These are phyloP conservation scores for Gavialis gangeticus DNA, from an alignment of 2,113 vertebrate genomes.

Conservation along the genomic window DNA sequence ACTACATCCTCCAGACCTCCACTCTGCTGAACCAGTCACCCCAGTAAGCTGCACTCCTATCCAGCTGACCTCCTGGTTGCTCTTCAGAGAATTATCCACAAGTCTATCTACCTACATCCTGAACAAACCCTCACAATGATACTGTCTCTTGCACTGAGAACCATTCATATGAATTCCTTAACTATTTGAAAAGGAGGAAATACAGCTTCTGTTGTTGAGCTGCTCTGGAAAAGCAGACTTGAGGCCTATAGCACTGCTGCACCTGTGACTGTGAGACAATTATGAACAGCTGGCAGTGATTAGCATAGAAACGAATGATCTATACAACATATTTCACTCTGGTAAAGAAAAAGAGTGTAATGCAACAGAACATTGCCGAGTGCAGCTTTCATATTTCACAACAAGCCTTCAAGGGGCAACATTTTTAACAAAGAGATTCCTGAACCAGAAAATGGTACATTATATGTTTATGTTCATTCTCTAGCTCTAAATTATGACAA, in stretches of 20 bases:
- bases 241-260: conserved; percentile 30
- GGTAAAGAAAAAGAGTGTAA: background rate
- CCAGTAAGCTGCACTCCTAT: no score
- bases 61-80: no score
- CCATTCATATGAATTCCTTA: background rate
- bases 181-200: background rate
- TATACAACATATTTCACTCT: conserved; percentile 9
- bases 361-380: background rate
- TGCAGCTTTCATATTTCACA: background rate
- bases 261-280: conserved; percentile 42
- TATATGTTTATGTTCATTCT: background rate
- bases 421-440: background rate
- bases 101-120: no score
- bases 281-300: conserved; percentile 48
- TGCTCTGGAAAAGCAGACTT: conserved; percentile 14
- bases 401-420: background rate
- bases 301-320: conserved; percentile 19
- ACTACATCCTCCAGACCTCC: no score
- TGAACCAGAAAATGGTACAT: background rate
- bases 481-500: background rate
- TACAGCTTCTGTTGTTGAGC: conserved; percentile 12
- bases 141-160: conserved; percentile 1
- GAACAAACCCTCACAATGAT: background rate
- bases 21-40: no score
- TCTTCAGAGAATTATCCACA: no score